These are phyloP conservation scores for Tautogolabrus adspersus DNA, from an alignment of 2,113 vertebrate genomes.

Conservation along the genomic window DNA sequence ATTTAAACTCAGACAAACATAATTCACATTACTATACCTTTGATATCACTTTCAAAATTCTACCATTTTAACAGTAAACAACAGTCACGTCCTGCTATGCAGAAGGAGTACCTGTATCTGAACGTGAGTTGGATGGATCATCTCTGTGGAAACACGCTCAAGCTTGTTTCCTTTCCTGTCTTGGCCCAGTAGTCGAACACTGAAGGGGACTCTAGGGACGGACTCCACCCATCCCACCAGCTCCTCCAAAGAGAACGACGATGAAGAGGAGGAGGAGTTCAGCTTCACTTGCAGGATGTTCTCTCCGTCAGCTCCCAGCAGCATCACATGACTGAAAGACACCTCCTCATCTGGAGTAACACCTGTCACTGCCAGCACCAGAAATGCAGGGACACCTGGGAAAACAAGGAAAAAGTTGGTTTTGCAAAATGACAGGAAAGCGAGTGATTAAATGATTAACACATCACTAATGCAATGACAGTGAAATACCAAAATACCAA, in stretches of 20 bases:
- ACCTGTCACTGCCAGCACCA: conserved; percentile 81
- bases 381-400: conserved; percentile 75
- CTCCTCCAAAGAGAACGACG: conserved; percentile 61
- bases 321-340: conserved; percentile 78
- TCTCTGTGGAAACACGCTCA: conserved; percentile 81
- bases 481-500: neutral
- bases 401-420: neutral
- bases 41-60: no score
- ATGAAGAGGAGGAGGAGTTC: conserved; percentile 65
- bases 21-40: no score
- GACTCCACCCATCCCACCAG: conserved; percentile 77
- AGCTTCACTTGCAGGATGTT: conserved; percentile 73
- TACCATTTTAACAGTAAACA: no score
- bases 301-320: conserved; percentile 77
- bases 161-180: conserved; percentile 76
- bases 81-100: no score
- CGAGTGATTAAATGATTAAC: neutral
- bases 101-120: conserved; percentile 77
- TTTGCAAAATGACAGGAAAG: neutral
- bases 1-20: no score
- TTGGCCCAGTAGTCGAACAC: conserved; percentile 73
- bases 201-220: conserved; percentile 79
- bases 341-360: conserved; percentile 54
- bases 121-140: conserved; percentile 80
- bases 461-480: neutral